Evolutionary conservation across 2,888 invertebrate genomes (phyloP), one percentile per base, ranked within the genome.

Genomic region (Drosophila testacea): DNA sequence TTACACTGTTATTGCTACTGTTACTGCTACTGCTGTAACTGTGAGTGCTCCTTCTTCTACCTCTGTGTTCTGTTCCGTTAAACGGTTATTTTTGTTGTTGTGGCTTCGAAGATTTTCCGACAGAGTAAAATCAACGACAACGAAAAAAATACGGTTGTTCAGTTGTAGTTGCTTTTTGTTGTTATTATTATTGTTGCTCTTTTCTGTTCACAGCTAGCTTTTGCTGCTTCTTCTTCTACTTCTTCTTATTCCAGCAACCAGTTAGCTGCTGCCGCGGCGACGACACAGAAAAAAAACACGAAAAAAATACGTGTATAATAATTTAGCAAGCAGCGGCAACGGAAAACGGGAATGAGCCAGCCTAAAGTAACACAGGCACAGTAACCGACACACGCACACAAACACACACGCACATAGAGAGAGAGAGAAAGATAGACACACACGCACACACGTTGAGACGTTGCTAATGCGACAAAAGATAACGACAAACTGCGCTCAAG

Each of bases 241-340:
- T 68, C 65, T 76, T 64, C 67, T 73, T 68, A 65, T 71, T 48
- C 69, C 65, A 81, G 69, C 84, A 86, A 87, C 87, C 82, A 84
- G 88, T 84, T 88, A 61, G 61, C 34, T 61, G 60, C 57, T 68
- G 62, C 62, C 41, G 63, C 73, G 62, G 62, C 78, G 59, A 69
- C 86, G 65, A 75, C 88, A 83, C 86, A 86, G 73, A 77, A 88
- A 77, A 80, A 83, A 79, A 71, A 66, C 52, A 71, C 62, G 64
- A 62, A 77, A 86, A 87, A 82, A 79, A 83, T 65, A 82, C 61
- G 71, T 67, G 75, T 79, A 66, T 73, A 68, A 88, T 67, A 63
- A 67, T 73, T 79, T 68, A 85, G 86, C 81, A 72, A 73, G 70
- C 73, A 52, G 47, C 59, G 61, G 55, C 68, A 57, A 52, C 66